Evolutionary conservation across 2,888 invertebrate genomes (phyloP).

Genomic region (Agonopterix subpropinquella): DNA sequence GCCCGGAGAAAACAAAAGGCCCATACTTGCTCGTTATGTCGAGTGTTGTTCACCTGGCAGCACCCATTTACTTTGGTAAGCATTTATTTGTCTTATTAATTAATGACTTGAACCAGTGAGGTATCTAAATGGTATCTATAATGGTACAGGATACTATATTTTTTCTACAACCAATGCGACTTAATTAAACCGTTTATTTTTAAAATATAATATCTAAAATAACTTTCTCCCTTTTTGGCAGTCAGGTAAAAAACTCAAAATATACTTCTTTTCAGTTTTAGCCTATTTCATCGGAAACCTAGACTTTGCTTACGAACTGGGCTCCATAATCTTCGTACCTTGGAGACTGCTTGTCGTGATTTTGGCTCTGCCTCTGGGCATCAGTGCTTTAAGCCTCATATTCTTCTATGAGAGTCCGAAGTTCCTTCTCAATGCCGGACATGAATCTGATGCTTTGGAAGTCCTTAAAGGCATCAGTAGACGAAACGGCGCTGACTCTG

Average conservation of each 20-base stretch:
- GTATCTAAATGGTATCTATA: too few relatives aligned
- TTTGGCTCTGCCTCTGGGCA: conserved; percentile 69
- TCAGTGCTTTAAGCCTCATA: conserved; percentile 67
- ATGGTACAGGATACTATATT: too few relatives aligned
- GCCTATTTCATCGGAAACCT: conserved; percentile 25
- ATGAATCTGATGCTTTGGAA: conserved; percentile 70
- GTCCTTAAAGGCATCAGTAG: conserved; percentile 73
- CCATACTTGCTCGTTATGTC: conserved; percentile 56
- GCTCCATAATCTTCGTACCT: conserved; percentile 28
- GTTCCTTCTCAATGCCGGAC: conserved; percentile 77
- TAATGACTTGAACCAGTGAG: not conserved
- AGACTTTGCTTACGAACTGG: conserved; percentile 22
- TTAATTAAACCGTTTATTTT: too few relatives aligned
- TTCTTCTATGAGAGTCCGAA: conserved; percentile 82
- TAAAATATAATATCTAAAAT: too few relatives aligned
- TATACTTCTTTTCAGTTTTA: conserved; percentile 15
- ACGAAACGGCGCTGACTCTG: conserved; percentile 49
- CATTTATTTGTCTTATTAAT: conserved; percentile 4
- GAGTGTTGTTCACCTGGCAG: conserved; percentile 52
- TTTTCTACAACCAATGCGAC: not conserved
- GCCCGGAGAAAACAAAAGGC: conserved; percentile 20
- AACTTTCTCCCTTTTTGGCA: not conserved
- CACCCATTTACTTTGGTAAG: conserved; percentile 53
- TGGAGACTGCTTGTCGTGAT: conserved; percentile 37
- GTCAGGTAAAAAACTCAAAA: too few relatives aligned